phyloP scores from a whole-genome alignment of 2,797 vertebrate species.

The Podarcis siculus region DNA sequence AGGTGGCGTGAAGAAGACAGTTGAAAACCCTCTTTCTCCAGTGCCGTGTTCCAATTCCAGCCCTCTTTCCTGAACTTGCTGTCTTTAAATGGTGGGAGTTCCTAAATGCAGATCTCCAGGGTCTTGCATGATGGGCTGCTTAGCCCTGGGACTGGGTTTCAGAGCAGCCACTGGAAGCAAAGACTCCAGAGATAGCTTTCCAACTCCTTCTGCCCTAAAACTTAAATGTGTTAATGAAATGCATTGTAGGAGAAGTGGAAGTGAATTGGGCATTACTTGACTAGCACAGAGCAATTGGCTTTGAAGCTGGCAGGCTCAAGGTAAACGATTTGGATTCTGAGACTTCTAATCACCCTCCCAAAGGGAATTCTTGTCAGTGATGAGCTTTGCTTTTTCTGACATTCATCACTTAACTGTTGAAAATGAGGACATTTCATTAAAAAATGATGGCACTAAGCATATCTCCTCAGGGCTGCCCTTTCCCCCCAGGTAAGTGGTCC shows the following conservation, averaged over 20 bases:
- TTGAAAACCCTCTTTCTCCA: background rate
- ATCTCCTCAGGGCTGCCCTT: background rate
- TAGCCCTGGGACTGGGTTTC: background rate
- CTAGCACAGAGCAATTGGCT: background rate
- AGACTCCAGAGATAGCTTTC: no score
- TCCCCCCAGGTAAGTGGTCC: background rate
- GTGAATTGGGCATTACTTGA: background rate
- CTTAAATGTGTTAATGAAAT: background rate
- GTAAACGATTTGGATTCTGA: constrained; percentile 1
- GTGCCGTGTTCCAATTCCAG: no score
- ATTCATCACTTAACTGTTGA: background rate
- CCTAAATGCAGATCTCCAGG: background rate
- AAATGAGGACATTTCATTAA: background rate
- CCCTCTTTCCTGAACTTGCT: background rate
- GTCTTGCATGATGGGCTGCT: background rate
- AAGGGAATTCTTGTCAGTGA: constrained; percentile 16
- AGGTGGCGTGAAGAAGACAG: background rate
- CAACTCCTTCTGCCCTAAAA: no score
- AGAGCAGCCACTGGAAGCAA: background rate
- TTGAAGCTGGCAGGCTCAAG: background rate
- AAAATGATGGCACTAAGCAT: background rate
- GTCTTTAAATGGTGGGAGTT: background rate
- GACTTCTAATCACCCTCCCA: background rate
- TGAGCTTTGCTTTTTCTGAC: constrained; percentile 3
- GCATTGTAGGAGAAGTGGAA: background rate